Percentiles rank a stretch among this genome's conserved stretches.
Evolutionary conservation across 2,888 invertebrate species (phyloP).

Genomic region (Amphipoea lucens): DNA sequence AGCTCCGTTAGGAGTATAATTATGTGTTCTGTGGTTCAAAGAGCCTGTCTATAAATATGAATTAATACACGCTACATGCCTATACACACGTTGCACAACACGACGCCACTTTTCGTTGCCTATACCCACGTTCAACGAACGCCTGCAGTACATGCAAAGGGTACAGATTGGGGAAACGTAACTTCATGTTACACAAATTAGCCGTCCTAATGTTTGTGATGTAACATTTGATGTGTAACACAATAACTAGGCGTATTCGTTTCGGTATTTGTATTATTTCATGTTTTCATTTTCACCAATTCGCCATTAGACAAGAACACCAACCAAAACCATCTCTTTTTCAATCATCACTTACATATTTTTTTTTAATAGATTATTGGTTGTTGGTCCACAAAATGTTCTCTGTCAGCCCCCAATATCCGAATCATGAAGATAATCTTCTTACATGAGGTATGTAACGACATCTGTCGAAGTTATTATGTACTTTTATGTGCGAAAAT

Average conservation of each 20-base stretch:
- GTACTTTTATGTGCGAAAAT: slow-evolving; percentile 2
- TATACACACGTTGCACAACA: neutral
- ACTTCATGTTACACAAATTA: neutral
- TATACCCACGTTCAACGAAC: neutral
- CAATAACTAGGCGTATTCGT: neutral
- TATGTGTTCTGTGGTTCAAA: too few relatives aligned
- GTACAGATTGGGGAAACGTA: neutral
- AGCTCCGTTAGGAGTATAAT: too few relatives aligned
- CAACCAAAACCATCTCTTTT: neutral
- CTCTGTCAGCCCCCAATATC: neutral
- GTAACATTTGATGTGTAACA: neutral
- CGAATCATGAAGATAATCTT: neutral
- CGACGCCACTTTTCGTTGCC: neutral
- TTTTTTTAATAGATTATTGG: too few relatives aligned
- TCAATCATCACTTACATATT: too few relatives aligned
- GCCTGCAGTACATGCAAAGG: neutral
- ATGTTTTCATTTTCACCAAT: neutral
- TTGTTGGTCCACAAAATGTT: neutral
- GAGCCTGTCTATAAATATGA: too few relatives aligned
- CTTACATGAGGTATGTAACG: slow-evolving; percentile 22
- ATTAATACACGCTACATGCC: too few relatives aligned
- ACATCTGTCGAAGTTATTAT: slow-evolving; percentile 46
- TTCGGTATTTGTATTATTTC: neutral
- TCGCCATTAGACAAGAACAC: neutral
- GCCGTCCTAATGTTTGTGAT: neutral